Evolutionary conservation across 2,888 invertebrate genomes (phyloP).

Genomic region (Melanchra persicariae): DNA sequence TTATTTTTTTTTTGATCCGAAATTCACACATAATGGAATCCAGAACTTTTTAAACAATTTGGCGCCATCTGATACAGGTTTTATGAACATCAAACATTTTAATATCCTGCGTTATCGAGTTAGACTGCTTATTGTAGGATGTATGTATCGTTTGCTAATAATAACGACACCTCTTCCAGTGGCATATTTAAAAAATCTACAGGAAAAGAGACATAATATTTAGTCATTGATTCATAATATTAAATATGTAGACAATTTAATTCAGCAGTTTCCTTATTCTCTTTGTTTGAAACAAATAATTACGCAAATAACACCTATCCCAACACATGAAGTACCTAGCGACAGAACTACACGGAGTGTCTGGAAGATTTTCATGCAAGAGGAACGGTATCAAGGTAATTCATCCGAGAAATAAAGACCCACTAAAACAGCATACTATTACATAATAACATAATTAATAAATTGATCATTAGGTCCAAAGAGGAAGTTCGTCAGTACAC

Average conservation of each 20-base stretch:
- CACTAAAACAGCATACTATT: conserved; percentile 4
- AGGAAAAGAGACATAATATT: conserved; percentile 48
- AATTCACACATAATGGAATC: background rate
- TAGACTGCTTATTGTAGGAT: too few species aligned
- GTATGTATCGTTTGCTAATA: background rate
- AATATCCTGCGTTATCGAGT: background rate
- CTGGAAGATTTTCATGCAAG: background rate
- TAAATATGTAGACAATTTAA: background rate
- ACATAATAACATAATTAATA: conserved; percentile 17
- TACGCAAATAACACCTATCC: background rate
- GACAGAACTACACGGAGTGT: background rate
- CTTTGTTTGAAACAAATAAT: conserved; percentile 1
- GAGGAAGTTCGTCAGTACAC: conserved; percentile 23
- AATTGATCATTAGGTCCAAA: conserved; percentile 28
- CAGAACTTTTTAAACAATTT: background rate
- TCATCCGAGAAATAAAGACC: background rate
- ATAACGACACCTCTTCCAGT: conserved; percentile 1
- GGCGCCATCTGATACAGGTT: background rate
- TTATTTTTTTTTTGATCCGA: background rate
- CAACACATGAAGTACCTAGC: background rate
- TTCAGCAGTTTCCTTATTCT: conserved; percentile 41
- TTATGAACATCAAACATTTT: background rate
- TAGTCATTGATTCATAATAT: conserved; percentile 53
- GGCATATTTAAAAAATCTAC: conserved; percentile 18
- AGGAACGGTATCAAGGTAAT: background rate